Evolutionary conservation across 2,888 invertebrate genomes (phyloP), one percentile per base, ranked within the genome.

Genomic region (Andricus quercusramuli): DNA sequence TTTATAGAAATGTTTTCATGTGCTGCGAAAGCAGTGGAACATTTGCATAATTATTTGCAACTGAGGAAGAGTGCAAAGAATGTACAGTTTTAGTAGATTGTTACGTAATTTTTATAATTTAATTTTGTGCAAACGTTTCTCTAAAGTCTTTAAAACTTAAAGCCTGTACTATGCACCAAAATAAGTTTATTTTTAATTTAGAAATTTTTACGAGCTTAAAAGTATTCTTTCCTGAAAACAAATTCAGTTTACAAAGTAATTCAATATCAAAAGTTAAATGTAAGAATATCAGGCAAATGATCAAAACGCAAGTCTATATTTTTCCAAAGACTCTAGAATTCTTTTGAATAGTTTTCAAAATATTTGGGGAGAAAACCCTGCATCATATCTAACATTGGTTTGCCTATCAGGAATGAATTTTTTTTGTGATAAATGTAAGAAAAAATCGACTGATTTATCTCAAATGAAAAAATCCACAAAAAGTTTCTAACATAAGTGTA

Each of bases 291-390:
- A 64, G 29, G 64, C 51, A 29, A 51, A 70, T 32, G 70, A 70
- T 74, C 74, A 74, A 74, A 74, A 74, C 5, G 37, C n/a, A 32
- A 51, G 51, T 70, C 70, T 74, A 56, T 74, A 74, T 74, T 74
- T 74, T 68, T 56, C n/a, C 56, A 74, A 13, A 37, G 13, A 56
- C n/a, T 32, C 32, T 32, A 74, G n/a, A 56, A 51, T 74, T 51
- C 29, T 56, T 74, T 25, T 56, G 3, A 37, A 51, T 56, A 29
- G 29, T 56, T 74, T 56, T 8, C 51, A 32, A 32, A n/a, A 51
- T 56, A 56, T 74, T 74, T 51, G 13, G 13, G 32, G 32, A 74
- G 56, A n/a, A 56, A 74, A 56, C n/a, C 56, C 32, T 74, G n/a
- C 32, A 74, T 56, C 74, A 74, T 37, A 74, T 74, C 74, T n/a